Base-by-base conservation (phyloP, 2,888 invertebrate species). In the Arrhopalites spinosus region DNA sequence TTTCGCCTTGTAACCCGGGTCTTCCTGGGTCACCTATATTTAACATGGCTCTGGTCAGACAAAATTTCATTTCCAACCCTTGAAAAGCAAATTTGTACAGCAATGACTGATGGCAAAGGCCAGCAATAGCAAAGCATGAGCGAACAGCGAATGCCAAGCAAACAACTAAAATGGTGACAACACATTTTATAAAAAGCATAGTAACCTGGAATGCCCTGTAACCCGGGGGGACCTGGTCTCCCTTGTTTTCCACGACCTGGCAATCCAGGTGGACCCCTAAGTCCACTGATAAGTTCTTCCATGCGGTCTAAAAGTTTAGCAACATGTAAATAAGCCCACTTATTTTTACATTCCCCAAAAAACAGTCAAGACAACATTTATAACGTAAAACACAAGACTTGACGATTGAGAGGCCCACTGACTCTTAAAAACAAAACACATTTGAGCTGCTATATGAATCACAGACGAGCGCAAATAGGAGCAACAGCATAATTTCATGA, bases 201-300 rank as follows among this genome's bases (percentile, higher is more conserved):
- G 30, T 29, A 86, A 88, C 89, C 89, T 86, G 88, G 88, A 84
- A 88, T 88, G 83, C 90, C 90, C 83, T 86, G 86, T 81, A 85
- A 86, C 84, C 89, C 89, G 84, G 86, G 85, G 83, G 85, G 86
- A 84, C 89, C 89, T 79, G 87, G 86, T 83, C 85, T 85, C 79
- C 89, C 89, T 81, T 86, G 86, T 83, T 86, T 86, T 76, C 87
- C 86, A 83, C 85, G 83, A 78, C 89, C 90, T 80, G 88, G 87
- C 78, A 89, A 88, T 0, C 93, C 93, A 53, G 91, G 90, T 78
- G 90, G 91, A 20, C 93, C 94, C 83, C 89, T 87, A 59, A 90
- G 87, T 82, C 89, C 88, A 81, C 87, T 85, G 59, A 87, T 87
- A 85, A 90, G 85, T 85, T 89, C 89, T 84, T 88, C 88, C 85